Evolutionary conservation across 2,888 invertebrate species (phyloP).

Genomic region (Syrphus vitripennis): DNA sequence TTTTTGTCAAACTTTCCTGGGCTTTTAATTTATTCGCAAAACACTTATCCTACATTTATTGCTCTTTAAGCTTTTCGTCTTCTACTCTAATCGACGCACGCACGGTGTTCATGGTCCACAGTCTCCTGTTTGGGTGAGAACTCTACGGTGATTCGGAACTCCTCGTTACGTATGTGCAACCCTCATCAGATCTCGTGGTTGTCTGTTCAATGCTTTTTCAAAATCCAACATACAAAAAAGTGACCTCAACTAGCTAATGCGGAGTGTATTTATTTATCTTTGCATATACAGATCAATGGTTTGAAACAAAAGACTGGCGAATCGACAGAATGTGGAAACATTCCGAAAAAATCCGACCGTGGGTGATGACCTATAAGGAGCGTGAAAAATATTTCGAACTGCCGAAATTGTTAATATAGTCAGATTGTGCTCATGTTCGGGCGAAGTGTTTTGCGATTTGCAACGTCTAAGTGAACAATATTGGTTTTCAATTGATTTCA

Average conservation of each 20-base stretch:
- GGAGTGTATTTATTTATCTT: conserved; percentile 1
- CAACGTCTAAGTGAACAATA: neutral
- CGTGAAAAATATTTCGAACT: conserved; percentile 51
- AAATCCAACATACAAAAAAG: neutral
- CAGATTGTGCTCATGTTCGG: conserved; percentile 51
- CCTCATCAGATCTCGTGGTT: no score
- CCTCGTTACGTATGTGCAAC: no score
- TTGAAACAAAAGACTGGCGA: conserved; percentile 45
- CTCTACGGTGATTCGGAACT: no score
- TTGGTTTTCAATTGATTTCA: neutral
- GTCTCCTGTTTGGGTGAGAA: no score
- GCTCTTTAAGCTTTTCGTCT: no score
- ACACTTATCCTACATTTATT: no score
- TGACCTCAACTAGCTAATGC: neutral
- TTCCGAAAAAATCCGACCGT: conserved; percentile 26
- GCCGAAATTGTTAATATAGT: conserved; percentile 39
- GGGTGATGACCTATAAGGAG: conserved; percentile 44
- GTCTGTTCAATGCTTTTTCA: neutral
- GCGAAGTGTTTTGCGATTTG: conserved; percentile 49
- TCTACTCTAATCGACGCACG: no score
- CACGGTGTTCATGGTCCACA: no score
- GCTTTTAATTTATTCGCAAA: no score
- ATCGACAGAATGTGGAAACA: conserved; percentile 28
- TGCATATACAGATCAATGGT: conserved; percentile 22
- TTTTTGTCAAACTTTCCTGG: no score